Percentiles rank a stretch among this genome's conserved stretches.
Evolutionary conservation across 2,797 vertebrate species (phyloP).

Genomic region (Staurois parvus): DNA sequence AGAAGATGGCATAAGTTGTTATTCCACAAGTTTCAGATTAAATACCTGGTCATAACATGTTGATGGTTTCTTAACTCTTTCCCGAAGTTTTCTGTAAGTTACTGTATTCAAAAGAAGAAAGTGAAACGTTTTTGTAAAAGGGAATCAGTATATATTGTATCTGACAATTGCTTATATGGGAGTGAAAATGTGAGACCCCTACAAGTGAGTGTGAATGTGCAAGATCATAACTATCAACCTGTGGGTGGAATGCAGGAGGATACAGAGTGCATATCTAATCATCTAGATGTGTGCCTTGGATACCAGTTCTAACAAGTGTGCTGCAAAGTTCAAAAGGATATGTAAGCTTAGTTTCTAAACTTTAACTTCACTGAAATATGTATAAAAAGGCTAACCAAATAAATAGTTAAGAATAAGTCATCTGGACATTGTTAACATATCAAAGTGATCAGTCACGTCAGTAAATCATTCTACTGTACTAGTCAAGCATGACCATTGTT

Average conservation of each 20-base stretch:
- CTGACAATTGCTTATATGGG: constrained; percentile 28
- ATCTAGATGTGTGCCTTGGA: constrained; percentile 23
- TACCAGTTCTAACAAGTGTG: constrained; percentile 18
- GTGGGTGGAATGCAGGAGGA: constrained; percentile 47
- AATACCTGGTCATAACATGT: constrained; percentile 32
- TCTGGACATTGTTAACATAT: constrained; percentile 2
- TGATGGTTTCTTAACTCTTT: constrained; percentile 24
- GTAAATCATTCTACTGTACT: not conserved
- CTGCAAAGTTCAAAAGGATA: constrained; percentile 4
- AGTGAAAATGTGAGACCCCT: constrained; percentile 15
- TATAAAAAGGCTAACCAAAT: not conserved
- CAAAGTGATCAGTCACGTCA: not conserved
- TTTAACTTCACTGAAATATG: not conserved
- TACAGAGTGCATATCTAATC: constrained; percentile 41
- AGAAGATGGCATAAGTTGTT: not conserved
- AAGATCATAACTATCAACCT: constrained; percentile 37
- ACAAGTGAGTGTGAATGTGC: constrained; percentile 23
- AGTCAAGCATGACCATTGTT: not conserved
- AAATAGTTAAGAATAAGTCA: not conserved
- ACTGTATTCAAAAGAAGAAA: constrained; percentile 6
- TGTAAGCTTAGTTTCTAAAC: not conserved
- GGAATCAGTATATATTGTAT: constrained; percentile 22
- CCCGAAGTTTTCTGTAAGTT: constrained; percentile 40
- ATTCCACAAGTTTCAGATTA: constrained; percentile 23
- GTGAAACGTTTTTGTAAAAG: not conserved